Conservation (phyloP, 2,888 invertebrate species). For the Acleris literana region DNA sequence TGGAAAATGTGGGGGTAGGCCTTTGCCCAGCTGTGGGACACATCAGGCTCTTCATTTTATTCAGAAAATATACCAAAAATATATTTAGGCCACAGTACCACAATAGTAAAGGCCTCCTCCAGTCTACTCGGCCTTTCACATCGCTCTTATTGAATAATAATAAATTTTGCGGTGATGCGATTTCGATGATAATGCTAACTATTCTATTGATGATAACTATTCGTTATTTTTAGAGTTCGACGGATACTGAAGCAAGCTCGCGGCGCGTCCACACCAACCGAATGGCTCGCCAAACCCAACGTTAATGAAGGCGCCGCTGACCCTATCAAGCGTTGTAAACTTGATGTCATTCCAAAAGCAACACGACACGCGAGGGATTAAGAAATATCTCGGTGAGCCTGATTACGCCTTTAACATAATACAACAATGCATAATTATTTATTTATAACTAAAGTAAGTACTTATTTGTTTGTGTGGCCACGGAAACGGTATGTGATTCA, state of each 20-base stretch:
- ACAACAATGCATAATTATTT: slow-evolving; percentile 16
- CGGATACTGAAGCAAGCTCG: background rate
- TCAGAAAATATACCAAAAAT: too few relatives aligned
- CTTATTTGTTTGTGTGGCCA: slow-evolving; percentile 7
- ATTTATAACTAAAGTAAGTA: slow-evolving; percentile 16
- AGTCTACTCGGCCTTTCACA: too few relatives aligned
- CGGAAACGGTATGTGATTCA: slow-evolving; percentile 21
- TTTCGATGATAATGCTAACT: too few relatives aligned
- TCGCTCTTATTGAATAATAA: too few relatives aligned
- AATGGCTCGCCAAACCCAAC: background rate
- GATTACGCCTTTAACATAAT: slow-evolving; percentile 11
- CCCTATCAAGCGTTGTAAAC: background rate
- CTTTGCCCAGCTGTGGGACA: too few relatives aligned
- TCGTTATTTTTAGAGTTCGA: background rate
- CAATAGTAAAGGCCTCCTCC: too few relatives aligned
- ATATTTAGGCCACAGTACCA: too few relatives aligned
- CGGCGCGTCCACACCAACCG: slow-evolving; percentile 1
- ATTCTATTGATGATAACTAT: too few relatives aligned
- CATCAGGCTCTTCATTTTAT: too few relatives aligned
- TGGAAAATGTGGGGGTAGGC: too few relatives aligned
- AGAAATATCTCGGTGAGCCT: background rate
- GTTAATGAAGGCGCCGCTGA: background rate
- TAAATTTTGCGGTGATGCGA: too few relatives aligned
- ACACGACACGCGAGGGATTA: background rate
- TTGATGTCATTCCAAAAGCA: background rate